These are phyloP conservation scores for Trididemnum miniatum DNA, from an alignment of 23 tunicate species.

Conservation along the genomic window DNA sequence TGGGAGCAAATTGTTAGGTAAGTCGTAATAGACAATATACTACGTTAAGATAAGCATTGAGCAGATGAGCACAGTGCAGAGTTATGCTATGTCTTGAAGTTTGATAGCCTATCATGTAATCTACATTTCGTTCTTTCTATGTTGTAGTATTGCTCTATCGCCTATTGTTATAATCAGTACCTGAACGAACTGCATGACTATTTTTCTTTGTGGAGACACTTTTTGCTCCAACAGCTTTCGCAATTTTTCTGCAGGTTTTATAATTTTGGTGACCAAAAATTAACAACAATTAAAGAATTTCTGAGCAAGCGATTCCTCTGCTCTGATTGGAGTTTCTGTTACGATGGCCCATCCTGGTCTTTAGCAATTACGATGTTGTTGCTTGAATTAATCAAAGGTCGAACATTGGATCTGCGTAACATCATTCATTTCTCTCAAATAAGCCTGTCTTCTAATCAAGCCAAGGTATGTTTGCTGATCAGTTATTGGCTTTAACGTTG, in stretches of 20 bases:
- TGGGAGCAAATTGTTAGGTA: background rate
- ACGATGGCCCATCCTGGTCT: slow-evolving; percentile 41
- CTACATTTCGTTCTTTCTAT: too few relatives aligned
- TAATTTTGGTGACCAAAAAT: background rate
- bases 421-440: background rate
- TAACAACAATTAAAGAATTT: background rate
- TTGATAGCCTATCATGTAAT: too few relatives aligned
- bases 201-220: too few relatives aligned
- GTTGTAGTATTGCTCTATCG: too few relatives aligned
- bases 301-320: background rate
- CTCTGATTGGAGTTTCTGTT: slow-evolving; percentile 7
- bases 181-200: too few relatives aligned
- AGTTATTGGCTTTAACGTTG: too few relatives aligned
- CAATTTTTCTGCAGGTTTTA: background rate
- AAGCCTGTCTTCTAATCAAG: background rate
- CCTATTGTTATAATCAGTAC: too few relatives aligned
- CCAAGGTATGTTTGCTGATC: background rate
- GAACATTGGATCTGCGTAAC: background rate
- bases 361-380: slow-evolving; percentile 1
- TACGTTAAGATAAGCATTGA: too few relatives aligned
- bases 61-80: too few relatives aligned
- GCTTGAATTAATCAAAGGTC: background rate
- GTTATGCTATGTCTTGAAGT: too few relatives aligned
- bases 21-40: too few relatives aligned
- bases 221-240: too few relatives aligned